A percentile compares a stretch with the other conserved stretches of the same genome.
These are phyloP conservation scores for Drosophila oshimai DNA, from an alignment of 1,140 invertebrate genomes.

Conservation along the genomic window DNA sequence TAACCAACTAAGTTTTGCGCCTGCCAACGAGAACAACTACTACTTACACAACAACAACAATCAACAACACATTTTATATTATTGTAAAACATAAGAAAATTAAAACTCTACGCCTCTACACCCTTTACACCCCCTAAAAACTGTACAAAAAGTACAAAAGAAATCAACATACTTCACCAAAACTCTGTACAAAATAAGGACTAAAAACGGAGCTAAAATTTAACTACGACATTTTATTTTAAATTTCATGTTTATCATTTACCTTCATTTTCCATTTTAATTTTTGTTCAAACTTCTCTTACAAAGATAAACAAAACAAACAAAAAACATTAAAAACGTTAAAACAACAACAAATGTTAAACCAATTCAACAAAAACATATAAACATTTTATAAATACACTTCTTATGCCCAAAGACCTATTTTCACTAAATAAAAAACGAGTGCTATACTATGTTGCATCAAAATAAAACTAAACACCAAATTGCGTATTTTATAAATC, in stretches of 20 bases:
- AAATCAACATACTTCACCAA: constrained; percentile 9
- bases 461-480: constrained; percentile 8
- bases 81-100: constrained; percentile 30
- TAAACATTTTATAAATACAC: constrained; percentile 31
- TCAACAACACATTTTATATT: constrained; percentile 31
- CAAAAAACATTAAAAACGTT: constrained; percentile 8
- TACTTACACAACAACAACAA: constrained; percentile 43
- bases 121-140: constrained; percentile 4
- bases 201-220: not conserved
- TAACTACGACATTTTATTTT: not conserved
- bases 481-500: constrained; percentile 43
- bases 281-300: constrained; percentile 3
- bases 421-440: constrained; percentile 48
- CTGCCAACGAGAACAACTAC: constrained; percentile 44
- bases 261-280: constrained; percentile 10
- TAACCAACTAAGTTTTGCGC: constrained; percentile 28
- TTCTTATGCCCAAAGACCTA: constrained; percentile 19
- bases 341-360: constrained; percentile 18
- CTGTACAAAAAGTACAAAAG: constrained; percentile 34
- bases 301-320: not conserved
- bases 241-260: constrained; percentile 13
- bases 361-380: constrained; percentile 12
- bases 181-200: constrained; percentile 28
- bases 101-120: not conserved
- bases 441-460: constrained; percentile 12